Evolutionary conservation across 2,113 vertebrate species (phyloP).

Genomic region (Toxostoma redivivum): DNA sequence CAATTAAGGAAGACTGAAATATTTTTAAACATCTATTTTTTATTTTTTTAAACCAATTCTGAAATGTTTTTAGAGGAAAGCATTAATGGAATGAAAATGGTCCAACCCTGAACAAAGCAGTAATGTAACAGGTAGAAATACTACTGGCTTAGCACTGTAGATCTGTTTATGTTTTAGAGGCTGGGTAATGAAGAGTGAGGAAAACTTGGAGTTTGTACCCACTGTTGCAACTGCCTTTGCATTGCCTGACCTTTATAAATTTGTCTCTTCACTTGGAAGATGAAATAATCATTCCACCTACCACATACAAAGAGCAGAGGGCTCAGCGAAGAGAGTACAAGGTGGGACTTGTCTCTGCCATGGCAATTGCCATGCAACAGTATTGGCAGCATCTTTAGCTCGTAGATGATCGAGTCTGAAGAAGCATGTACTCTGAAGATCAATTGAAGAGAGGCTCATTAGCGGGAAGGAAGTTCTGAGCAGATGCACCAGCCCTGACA

Average conservation of each 20-base stretch:
- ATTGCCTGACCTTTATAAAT: background rate
- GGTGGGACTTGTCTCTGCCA: background rate
- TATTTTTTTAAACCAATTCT: background rate
- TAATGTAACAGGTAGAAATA: constrained; percentile 14
- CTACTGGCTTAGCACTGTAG: background rate
- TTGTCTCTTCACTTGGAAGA: background rate
- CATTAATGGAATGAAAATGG: constrained; percentile 2
- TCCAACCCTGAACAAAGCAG: background rate
- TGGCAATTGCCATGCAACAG: background rate
- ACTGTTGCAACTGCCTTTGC: background rate
- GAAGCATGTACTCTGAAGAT: constrained; percentile 23
- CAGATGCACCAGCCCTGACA: constrained; percentile 37
- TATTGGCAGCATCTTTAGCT: background rate
- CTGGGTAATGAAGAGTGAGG: background rate
- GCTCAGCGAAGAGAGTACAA: background rate
- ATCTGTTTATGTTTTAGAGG: background rate
- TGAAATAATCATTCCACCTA: background rate
- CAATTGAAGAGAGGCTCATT: constrained; percentile 8
- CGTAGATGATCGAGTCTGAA: background rate
- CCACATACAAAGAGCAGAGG: background rate
- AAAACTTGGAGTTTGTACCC: background rate
- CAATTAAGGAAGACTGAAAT: constrained; percentile 40
- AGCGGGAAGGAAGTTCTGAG: constrained; percentile 42
- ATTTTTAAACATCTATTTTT: background rate
- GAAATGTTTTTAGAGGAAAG: constrained; percentile 8